Percentiles rank a stretch among this genome's conserved stretches.
Conservation (phyloP, 1,140 invertebrate genomes). For the Drosophila saltans region DNA sequence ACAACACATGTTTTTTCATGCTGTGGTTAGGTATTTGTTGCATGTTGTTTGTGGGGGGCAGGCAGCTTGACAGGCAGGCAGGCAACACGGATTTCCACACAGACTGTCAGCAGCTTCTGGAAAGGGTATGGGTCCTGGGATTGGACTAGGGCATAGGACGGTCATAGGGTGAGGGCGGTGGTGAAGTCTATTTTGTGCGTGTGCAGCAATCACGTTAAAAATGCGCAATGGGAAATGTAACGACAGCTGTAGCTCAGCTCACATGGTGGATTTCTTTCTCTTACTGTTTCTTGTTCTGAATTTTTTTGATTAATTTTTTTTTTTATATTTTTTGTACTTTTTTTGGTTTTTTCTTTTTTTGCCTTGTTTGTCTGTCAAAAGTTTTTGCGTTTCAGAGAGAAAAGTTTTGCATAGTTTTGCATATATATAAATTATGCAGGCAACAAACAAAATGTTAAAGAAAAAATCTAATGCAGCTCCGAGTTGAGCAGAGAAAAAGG, state of each 20-base stretch:
- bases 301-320: slow-evolving; percentile 65
- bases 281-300: slow-evolving; percentile 45
- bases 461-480: slow-evolving; percentile 42
- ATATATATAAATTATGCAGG: slow-evolving; percentile 80
- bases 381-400: slow-evolving; percentile 38
- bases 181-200: slow-evolving; percentile 33
- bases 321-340: background rate
- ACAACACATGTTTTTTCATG: slow-evolving; percentile 66
- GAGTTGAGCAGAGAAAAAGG: background rate
- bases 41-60: slow-evolving; percentile 52
- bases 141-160: background rate
- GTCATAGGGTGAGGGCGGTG: slow-evolving; percentile 20
- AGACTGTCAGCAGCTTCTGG: slow-evolving; percentile 17
- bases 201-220: slow-evolving; percentile 70
- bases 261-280: slow-evolving; percentile 44
- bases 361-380: slow-evolving; percentile 39
- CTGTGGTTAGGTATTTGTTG: slow-evolving; percentile 58
- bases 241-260: slow-evolving; percentile 67
- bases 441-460: slow-evolving; percentile 62
- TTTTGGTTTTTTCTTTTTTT: slow-evolving; percentile 15
- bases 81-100: slow-evolving; percentile 48
- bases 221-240: slow-evolving; percentile 69
- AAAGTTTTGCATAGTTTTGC: slow-evolving; percentile 79
- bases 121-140: slow-evolving; percentile 15
- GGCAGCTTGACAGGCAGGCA: slow-evolving; percentile 50